These are phyloP conservation scores for Coelogynopora nodosa DNA, from an alignment of 2,888 invertebrate genomes.

Conservation along the genomic window DNA sequence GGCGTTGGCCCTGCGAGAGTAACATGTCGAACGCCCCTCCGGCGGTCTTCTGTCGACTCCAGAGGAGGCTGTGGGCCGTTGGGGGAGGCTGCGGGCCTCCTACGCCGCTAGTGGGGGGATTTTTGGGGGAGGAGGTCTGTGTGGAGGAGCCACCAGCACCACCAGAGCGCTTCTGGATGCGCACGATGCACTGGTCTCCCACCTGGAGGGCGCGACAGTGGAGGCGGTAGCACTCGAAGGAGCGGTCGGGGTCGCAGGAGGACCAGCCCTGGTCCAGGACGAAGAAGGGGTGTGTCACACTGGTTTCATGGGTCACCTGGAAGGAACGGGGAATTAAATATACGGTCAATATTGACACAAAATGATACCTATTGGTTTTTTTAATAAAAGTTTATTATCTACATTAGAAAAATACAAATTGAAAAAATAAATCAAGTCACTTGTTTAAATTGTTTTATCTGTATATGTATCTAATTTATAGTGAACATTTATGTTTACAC, in stretches of 20 bases:
- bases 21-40: not conserved
- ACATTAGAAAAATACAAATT: no score
- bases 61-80: not conserved
- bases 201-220: not conserved
- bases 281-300: not conserved
- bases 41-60: not conserved
- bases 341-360: no score
- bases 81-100: not conserved
- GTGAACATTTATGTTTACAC: no score
- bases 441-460: no score
- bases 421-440: no score
- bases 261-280: not conserved
- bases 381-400: no score
- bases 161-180: not conserved
- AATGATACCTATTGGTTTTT: no score
- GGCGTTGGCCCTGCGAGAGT: not conserved
- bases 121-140: not conserved
- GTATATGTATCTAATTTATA: no score
- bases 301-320: not conserved
- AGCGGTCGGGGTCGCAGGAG: not conserved
- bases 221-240: not conserved
- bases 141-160: not conserved
- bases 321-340: no score
- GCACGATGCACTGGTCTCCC: constrained; percentile 2
- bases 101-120: no score